Evolutionary conservation across 2,113 vertebrate genomes (phyloP).

Genomic region (Myiozetetes cayanensis): DNA sequence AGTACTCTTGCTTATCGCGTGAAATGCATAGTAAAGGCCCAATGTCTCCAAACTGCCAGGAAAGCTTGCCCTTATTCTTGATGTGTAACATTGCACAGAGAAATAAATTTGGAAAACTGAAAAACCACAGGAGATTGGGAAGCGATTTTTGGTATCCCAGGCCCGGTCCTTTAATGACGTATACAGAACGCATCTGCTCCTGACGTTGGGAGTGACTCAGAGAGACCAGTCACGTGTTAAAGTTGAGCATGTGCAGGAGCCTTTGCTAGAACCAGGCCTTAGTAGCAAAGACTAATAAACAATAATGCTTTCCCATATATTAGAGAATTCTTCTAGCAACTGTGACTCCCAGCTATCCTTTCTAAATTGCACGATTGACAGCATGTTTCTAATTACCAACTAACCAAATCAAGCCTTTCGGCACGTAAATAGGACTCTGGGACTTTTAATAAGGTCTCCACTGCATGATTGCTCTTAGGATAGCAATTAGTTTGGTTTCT

Average conservation of each 20-base stretch:
- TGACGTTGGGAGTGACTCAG: not conserved
- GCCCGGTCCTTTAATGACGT: not conserved
- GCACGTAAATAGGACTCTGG: constrained; percentile 14
- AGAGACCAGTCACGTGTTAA: not conserved
- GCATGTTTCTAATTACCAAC: constrained; percentile 42
- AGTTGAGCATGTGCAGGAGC: not conserved
- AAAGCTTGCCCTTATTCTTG: not conserved
- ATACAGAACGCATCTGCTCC: not conserved
- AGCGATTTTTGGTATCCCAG: not conserved
- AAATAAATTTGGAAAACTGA: not conserved
- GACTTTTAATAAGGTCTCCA: constrained; percentile 46
- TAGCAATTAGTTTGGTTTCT: constrained; percentile 30
- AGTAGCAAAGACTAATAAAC: not conserved
- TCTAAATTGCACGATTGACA: not conserved
- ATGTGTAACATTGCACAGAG: not conserved
- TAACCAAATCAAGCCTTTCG: constrained; percentile 50
- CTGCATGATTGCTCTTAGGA: constrained; percentile 1
- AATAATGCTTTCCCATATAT: not conserved
- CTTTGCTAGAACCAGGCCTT: not conserved
- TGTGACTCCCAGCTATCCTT: not conserved
- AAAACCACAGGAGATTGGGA: not conserved
- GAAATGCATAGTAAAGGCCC: not conserved
- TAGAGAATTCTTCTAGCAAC: not conserved
- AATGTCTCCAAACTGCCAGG: not conserved
- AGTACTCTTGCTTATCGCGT: not conserved